Base-by-base conservation (phyloP, 2,797 vertebrate genomes). In the Heteromormyrus szaboi region DNA sequence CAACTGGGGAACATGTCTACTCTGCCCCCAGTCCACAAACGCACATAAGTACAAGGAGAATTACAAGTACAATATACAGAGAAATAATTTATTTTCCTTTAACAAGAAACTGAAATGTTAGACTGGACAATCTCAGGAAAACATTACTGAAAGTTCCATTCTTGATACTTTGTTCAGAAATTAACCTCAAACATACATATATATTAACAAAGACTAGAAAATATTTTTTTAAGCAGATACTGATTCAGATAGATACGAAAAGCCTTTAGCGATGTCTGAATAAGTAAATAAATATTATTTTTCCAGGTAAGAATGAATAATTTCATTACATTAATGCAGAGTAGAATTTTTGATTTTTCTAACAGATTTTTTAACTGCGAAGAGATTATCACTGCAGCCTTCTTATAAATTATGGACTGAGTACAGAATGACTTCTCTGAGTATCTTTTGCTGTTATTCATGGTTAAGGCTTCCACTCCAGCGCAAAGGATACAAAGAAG, bases 401-500 rank as follows among this genome's bases (percentile, higher is more conserved):
- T 44, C 37, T 79, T 44, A 37, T 44, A n/a, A 44, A 79, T 79
- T 79, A 79, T 44, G 14, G 33, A 79, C 12, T 7, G 68, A 19
- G 68, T 41, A 0, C 72, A 79, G 72, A 79, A 44, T 79, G 41
- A 41, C 33, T 17, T 76, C 33, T 8, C 17, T 29, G 46, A 85
- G 25, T 17, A 85, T 14, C 22, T 85, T 53, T 9, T 5, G n/a
- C 83, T 17, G 22, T 22, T 22, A 50, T 41, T 29, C 50, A n/a
- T 22, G 46, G 12, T 44, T 6, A 87, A 87, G 17, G 0, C 11
- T 85, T 22, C 2, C 0, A 2, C 25, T 85, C 6, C 44, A 17
- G 72, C 0, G 29, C 51, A 87, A 96, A 99, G 98, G 98, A 99
- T 99, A 99, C 98, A 89, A 99, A 99, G 95, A 99, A 99, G 0